phyloP scores from a whole-genome alignment of 2,888 invertebrate species.

The Cloeon dipterum region DNA sequence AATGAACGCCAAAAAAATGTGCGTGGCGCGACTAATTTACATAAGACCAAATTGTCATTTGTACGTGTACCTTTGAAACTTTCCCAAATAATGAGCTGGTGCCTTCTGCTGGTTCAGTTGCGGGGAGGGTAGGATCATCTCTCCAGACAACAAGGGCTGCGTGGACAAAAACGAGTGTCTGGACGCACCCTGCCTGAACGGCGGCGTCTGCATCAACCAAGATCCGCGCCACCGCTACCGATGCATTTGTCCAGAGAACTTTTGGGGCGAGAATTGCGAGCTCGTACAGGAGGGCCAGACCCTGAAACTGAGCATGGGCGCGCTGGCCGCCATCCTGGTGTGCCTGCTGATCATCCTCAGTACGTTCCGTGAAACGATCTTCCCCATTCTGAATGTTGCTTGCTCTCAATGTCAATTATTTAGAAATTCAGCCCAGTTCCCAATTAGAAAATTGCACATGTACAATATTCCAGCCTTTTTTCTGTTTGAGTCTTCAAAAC shows the following conservation, averaged over 20 bases:
- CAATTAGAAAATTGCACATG: too few species aligned
- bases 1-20: too few species aligned
- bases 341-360: constrained; percentile 91
- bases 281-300: constrained; percentile 85
- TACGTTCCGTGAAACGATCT: constrained; percentile 31
- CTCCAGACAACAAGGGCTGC: constrained; percentile 78
- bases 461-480: too few species aligned
- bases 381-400: neutral
- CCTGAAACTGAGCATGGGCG: constrained; percentile 88
- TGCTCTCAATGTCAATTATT: neutral
- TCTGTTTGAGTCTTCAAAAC: too few species aligned
- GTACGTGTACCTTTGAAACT: too few species aligned
- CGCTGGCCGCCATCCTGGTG: constrained; percentile 89
- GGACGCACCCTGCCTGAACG: constrained; percentile 82
- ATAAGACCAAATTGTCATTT: too few species aligned
- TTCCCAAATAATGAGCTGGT: too few species aligned
- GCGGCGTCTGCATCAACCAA: constrained; percentile 78
- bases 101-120: too few species aligned
- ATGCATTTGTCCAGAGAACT: constrained; percentile 79
- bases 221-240: constrained; percentile 67
- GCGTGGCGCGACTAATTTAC: too few species aligned
- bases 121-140: constrained; percentile 78
- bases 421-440: too few species aligned
- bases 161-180: constrained; percentile 90
- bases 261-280: constrained; percentile 87